Evolutionary conservation across 2,888 invertebrate genomes (phyloP).

Genomic region (Melipona bicolor): DNA sequence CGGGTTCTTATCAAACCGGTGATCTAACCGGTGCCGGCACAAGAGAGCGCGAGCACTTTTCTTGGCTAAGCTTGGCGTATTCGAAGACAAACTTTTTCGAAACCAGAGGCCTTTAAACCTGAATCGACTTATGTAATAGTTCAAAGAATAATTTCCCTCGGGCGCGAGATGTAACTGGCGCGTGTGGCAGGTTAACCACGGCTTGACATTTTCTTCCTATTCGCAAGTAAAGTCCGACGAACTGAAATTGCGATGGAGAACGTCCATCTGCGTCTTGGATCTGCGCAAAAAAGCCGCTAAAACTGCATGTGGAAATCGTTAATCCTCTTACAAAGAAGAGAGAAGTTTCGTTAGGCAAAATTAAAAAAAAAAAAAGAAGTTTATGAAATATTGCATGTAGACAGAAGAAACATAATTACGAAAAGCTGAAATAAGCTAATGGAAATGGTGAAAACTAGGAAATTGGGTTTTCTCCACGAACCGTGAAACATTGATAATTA

Average conservation of each 20-base stretch:
- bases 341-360: background rate
- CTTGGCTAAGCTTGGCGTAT: conserved; percentile 7
- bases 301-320: background rate
- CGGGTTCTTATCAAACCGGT: conserved; percentile 45
- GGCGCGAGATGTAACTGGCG: conserved; percentile 24
- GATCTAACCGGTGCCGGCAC: conserved; percentile 32
- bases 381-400: background rate
- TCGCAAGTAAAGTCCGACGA: background rate
- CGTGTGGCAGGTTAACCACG: background rate
- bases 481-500: conserved; percentile 13
- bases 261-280: background rate
- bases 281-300: background rate
- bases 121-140: conserved; percentile 59
- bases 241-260: background rate
- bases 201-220: background rate
- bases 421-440: background rate
- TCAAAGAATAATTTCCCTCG: conserved; percentile 47
- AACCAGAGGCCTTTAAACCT: conserved; percentile 62
- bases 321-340: too few relatives aligned
- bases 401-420: background rate
- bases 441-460: background rate
- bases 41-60: conserved; percentile 19
- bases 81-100: conserved; percentile 44
- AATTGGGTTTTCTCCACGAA: background rate
- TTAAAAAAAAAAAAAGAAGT: background rate